Evolutionary conservation across 2,113 vertebrate genomes (phyloP).

Genomic region (Erpornis zantholeuca): DNA sequence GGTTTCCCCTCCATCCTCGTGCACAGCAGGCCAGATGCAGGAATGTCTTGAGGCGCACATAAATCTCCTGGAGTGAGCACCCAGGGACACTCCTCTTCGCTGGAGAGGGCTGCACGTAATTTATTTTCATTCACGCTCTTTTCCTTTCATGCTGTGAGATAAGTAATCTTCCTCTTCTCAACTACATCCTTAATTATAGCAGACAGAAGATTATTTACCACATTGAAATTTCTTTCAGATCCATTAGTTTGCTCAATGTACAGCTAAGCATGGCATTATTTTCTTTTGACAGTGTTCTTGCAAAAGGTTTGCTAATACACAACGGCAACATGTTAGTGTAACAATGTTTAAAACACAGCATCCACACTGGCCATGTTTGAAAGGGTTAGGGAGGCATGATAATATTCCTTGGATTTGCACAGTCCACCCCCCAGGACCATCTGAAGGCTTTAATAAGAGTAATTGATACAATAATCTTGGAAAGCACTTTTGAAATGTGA

Average conservation of each 20-base stretch:
- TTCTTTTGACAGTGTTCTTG: conserved; percentile 6
- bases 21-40: background rate
- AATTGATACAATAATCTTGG: conserved; percentile 15
- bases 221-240: conserved; percentile 33
- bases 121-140: background rate
- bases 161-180: conserved; percentile 34
- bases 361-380: background rate
- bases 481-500: conserved; percentile 22
- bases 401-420: background rate
- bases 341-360: background rate
- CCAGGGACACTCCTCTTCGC: background rate
- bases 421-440: background rate
- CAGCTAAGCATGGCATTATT: background rate
- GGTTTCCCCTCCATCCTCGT: background rate
- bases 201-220: conserved; percentile 57
- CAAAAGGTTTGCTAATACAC: background rate
- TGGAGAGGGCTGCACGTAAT: background rate
- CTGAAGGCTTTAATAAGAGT: background rate
- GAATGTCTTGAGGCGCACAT: background rate
- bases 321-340: background rate
- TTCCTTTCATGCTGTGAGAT: background rate
- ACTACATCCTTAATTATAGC: conserved; percentile 39
- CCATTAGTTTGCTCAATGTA: conserved; percentile 37
- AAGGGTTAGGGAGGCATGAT: background rate
- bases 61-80: background rate